phyloP scores from a whole-genome alignment of 2,888 invertebrate species.

The Dioctria rufipes region DNA sequence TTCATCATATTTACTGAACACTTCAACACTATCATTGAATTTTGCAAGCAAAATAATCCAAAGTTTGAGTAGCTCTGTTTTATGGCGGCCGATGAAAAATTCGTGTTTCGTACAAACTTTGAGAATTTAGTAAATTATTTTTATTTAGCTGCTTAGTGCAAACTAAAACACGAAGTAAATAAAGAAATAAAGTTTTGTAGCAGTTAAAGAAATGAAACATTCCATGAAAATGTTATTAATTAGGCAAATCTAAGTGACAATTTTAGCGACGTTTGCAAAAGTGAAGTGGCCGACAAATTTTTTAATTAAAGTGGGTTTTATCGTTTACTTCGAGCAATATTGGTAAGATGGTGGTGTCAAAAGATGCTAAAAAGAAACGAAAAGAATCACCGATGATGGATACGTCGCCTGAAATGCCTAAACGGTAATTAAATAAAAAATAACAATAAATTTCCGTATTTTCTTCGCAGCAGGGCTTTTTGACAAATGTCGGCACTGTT shows the following conservation, averaged over 20 bases:
- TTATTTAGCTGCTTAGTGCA: not conserved
- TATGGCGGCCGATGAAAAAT: constrained; percentile 54
- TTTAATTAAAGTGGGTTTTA: not conserved
- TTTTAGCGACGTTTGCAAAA: constrained; percentile 58
- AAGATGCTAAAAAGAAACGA: constrained; percentile 69
- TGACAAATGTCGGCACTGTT: constrained; percentile 54
- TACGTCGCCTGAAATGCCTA: constrained; percentile 71
- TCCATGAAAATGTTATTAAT: constrained; percentile 20
- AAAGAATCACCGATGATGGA: constrained; percentile 69
- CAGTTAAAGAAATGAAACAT: not conserved
- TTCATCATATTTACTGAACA: not conserved
- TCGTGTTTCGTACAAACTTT: constrained; percentile 55
- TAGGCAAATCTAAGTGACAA: constrained; percentile 48
- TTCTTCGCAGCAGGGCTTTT: constrained; percentile 14
- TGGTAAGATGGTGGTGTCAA: constrained; percentile 70
- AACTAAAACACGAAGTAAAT: not conserved
- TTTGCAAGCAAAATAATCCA: constrained; percentile 40
- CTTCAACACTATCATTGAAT: not conserved
- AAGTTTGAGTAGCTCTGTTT: constrained; percentile 48
- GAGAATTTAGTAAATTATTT: constrained; percentile 15
- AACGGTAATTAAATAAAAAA: constrained; percentile 65
- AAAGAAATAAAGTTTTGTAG: not conserved
- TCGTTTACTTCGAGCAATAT: constrained; percentile 20
- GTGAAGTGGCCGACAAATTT: constrained; percentile 50
- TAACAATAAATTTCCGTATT: not conserved